These are phyloP conservation scores for Nymphalis urticae DNA, from an alignment of 2,888 invertebrate species.

Conservation along the genomic window DNA sequence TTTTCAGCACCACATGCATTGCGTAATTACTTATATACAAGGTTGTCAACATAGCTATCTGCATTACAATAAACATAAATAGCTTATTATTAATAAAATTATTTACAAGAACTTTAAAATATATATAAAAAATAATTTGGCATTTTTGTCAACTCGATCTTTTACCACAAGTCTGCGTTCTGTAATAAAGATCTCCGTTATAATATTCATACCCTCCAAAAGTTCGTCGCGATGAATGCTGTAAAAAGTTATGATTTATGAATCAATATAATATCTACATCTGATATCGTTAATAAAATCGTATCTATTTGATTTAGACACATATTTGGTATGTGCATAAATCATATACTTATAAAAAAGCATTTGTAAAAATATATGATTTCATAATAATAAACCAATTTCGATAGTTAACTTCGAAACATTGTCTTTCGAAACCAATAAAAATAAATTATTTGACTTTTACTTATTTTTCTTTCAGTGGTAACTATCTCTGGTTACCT, in stretches of 20 bases:
- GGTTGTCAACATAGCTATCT: background rate
- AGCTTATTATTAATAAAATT: background rate
- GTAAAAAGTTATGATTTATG: conserved; percentile 24
- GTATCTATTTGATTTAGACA: too few relatives aligned
- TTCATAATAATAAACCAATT: too few relatives aligned
- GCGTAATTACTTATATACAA: conserved; percentile 32
- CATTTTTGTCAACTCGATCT: background rate
- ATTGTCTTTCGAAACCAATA: background rate
- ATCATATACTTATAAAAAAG: too few relatives aligned
- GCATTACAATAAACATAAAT: background rate
- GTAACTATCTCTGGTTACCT: background rate
- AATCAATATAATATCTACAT: conserved; percentile 3
- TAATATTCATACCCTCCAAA: conserved; percentile 11
- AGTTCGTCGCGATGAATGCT: conserved; percentile 17
- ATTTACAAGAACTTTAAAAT: background rate
- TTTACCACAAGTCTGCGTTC: background rate
- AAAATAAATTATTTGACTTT: background rate
- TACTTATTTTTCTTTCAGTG: background rate
- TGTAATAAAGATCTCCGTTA: background rate
- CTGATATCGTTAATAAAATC: too few relatives aligned
- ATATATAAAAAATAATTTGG: background rate
- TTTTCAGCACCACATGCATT: conserved; percentile 41
- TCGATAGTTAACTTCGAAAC: too few relatives aligned
- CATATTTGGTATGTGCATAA: too few relatives aligned
- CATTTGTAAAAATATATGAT: too few relatives aligned